phyloP scores from a whole-genome alignment of 92 coral and sea anemone genomes.

The Metridium senile region DNA sequence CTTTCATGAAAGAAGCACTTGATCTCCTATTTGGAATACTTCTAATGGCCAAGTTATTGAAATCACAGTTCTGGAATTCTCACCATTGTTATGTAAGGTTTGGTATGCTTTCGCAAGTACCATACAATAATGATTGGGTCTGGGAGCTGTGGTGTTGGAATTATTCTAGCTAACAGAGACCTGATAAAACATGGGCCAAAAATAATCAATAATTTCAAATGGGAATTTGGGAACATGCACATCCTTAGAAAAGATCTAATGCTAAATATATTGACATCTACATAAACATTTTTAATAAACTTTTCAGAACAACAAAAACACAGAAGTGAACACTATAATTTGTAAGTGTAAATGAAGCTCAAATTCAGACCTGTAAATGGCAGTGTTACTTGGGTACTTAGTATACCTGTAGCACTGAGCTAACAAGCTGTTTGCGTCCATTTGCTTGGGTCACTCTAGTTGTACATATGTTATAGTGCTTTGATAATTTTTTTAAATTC shows the following conservation, averaged over 20 bases:
- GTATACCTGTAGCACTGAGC: too few relatives aligned
- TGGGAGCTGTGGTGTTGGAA: constrained; percentile 61
- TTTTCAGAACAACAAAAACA: too few relatives aligned
- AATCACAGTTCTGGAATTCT: constrained; percentile 45
- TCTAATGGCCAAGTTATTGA: constrained; percentile 27
- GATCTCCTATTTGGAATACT: constrained; percentile 25
- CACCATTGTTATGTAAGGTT: constrained; percentile 24
- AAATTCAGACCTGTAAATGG: too few relatives aligned
- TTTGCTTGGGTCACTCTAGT: too few relatives aligned
- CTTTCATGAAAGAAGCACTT: constrained; percentile 26
- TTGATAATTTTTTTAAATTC: too few relatives aligned
- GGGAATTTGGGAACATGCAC: constrained; percentile 45
- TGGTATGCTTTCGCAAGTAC: constrained; percentile 57
- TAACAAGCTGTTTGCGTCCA: too few relatives aligned
- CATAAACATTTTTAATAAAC: too few relatives aligned
- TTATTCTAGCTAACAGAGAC: constrained; percentile 48
- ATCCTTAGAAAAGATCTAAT: constrained; percentile 47
- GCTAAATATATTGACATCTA: constrained; percentile 21
- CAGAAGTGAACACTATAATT: too few relatives aligned
- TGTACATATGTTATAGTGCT: too few relatives aligned
- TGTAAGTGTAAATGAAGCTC: too few relatives aligned
- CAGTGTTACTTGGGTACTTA: too few relatives aligned
- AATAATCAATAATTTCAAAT: constrained; percentile 32
- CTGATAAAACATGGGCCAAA: constrained; percentile 32
- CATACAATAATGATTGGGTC: constrained; percentile 28